phyloP scores from a whole-genome alignment of 2,113 vertebrate genomes.

The Sardina pilchardus region DNA sequence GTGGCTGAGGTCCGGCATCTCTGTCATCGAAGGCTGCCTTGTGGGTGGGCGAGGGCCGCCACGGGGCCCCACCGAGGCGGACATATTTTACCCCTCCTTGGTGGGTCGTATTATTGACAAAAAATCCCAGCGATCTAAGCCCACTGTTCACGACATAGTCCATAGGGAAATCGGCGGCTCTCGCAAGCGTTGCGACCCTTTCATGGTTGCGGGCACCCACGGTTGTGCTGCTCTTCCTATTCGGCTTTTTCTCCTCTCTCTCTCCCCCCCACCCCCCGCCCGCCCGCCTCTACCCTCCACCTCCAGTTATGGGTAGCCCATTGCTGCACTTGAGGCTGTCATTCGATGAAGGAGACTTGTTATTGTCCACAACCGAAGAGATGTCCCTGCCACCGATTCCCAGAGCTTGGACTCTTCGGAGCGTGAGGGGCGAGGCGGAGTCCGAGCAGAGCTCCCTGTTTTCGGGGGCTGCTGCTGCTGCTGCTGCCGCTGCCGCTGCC shows the following conservation, averaged over 20 bases:
- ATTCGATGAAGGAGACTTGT: constrained; percentile 41
- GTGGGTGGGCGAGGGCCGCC: constrained; percentile 89
- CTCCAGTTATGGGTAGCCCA: constrained; percentile 77
- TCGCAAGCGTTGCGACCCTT: constrained; percentile 74
- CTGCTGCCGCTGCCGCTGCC: constrained; percentile 67
- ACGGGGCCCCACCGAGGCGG: constrained; percentile 90
- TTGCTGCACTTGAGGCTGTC: constrained; percentile 69
- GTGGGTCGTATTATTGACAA: constrained; percentile 74
- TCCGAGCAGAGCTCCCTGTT: constrained; percentile 65
- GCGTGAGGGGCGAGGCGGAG: constrained; percentile 65
- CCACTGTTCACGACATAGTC: constrained; percentile 83
- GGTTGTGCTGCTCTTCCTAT: constrained; percentile 64
- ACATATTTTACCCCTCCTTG: constrained; percentile 80
- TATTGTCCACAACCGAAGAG: constrained; percentile 50
- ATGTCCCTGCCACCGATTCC: constrained; percentile 35
- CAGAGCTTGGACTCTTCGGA: constrained; percentile 49
- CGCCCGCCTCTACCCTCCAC: constrained; percentile 70
- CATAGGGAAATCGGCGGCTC: constrained; percentile 72
- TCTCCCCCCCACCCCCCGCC: constrained; percentile 48
- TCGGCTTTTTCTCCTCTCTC: constrained; percentile 59
- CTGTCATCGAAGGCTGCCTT: constrained; percentile 87
- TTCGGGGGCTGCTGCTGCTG: constrained; percentile 61
- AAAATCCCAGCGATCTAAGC: constrained; percentile 71
- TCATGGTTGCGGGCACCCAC: constrained; percentile 82
- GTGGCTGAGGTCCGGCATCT: constrained; percentile 98